Evolutionary conservation across 2,113 vertebrate species (phyloP).

Genomic region (Cacatua alba): DNA sequence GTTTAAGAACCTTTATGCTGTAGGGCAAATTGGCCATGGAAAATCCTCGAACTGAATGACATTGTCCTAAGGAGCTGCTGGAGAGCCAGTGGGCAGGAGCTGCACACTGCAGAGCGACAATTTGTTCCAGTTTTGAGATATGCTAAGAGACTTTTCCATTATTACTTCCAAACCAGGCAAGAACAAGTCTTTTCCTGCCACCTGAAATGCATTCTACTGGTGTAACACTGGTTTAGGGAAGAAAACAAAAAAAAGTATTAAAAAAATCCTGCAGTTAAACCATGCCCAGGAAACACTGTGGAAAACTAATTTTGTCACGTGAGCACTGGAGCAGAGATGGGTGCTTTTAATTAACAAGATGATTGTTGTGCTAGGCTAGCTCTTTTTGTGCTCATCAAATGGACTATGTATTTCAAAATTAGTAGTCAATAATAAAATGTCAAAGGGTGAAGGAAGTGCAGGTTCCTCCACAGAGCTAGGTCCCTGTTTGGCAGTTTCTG

Average conservation of each 20-base stretch:
- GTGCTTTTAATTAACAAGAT: not conserved
- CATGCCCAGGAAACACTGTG: not conserved
- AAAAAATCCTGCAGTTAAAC: not conserved
- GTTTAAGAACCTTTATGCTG: not conserved
- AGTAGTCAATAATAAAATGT: constrained; percentile 50
- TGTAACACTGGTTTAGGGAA: not conserved
- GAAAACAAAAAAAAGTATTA: not conserved
- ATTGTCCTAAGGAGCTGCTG: not conserved
- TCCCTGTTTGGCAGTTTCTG: constrained; percentile 45
- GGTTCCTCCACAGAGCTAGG: constrained; percentile 37
- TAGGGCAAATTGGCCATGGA: not conserved
- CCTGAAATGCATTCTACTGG: not conserved
- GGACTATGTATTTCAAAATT: constrained; percentile 16
- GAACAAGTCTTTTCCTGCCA: constrained; percentile 42
- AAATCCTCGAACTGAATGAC: not conserved
- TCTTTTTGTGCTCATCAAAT: constrained; percentile 6
- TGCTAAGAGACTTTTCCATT: constrained; percentile 4
- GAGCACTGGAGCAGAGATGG: not conserved
- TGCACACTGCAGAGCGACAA: not conserved
- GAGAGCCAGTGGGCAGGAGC: not conserved
- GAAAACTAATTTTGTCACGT: not conserved
- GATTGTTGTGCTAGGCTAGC: not conserved
- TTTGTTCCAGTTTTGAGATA: constrained; percentile 44
- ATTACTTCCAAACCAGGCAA: constrained; percentile 32
- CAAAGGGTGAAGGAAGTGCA: constrained; percentile 61